Base-by-base conservation (phyloP, 2,113 vertebrate species). In the Podiceps cristatus region DNA sequence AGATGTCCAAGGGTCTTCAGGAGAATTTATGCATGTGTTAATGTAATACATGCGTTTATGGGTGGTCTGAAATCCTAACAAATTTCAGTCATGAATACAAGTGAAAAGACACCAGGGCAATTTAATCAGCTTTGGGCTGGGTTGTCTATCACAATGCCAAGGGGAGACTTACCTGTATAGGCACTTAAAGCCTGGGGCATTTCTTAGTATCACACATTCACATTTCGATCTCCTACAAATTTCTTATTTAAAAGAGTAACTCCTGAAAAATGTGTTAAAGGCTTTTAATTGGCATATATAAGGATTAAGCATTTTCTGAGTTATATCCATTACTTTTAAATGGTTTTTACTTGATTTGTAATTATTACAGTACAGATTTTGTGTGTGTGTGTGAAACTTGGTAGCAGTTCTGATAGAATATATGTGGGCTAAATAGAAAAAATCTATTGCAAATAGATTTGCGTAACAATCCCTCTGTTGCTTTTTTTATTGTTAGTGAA, bases 401-500 rank as follows among this genome's bases (percentile, higher is more conserved):
- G 37, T 88, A 71, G 9, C 20, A 37, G 22, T 68, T 89, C 19
- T 60, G 35, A 29, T 56, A 76, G 67, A 86, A 63, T 52, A 18
- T 77, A 33, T 37, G 11, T 72, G 2, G 5, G 37, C 37, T 45
- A 45, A 45, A 45, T 18, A 45, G 58, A 80, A 71, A 67, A 92
- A 33, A 72, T 44, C 4, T 67, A 7, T 84, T 82, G 52, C 29
- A 69, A 80, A 68, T n/a, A 88, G 12, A 35, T 88, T 79, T 95
- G 52, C 37, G 20, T 76, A 91, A 77, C 37, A 62, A 45, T 68
- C 28, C 5, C 19, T 68, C 47, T 91, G 13, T 80, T 83, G 6
- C 29, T 74, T 91, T 95, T 71, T 94, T 94, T 59, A 27, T 72
- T 89, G 55, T 45, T 94, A 99, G 99, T 97, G 98, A 99, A 92